These are phyloP conservation scores for Brachionus angularis DNA, from an alignment of 1,140 invertebrate species.

Conservation along the genomic window DNA sequence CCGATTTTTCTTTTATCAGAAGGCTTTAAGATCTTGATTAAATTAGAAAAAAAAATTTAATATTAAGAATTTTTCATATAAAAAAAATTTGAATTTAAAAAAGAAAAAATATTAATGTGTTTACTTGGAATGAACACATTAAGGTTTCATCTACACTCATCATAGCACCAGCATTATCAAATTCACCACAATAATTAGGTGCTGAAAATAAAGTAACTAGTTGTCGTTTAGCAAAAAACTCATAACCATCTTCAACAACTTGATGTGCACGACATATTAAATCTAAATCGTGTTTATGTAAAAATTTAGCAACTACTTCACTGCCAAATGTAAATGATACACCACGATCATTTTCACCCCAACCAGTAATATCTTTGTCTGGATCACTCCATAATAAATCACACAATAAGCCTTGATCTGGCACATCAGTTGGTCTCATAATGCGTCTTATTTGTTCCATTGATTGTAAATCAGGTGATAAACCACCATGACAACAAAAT, in stretches of 20 bases:
- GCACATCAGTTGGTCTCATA: constrained; percentile 63
- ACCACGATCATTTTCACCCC: constrained; percentile 63
- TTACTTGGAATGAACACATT: constrained; percentile 86
- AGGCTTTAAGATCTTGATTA: constrained; percentile 35
- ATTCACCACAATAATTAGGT: constrained; percentile 98
- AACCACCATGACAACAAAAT: constrained; percentile 89
- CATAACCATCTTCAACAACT: constrained; percentile 90
- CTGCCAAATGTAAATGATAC: constrained; percentile 64
- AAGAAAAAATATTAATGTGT: not conserved
- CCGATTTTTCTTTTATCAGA: constrained; percentile 37
- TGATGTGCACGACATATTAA: constrained; percentile 63
- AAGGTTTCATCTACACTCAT: constrained; percentile 99
- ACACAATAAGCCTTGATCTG: constrained; percentile 64
- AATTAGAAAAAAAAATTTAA: not conserved
- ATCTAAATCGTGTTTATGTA: constrained; percentile 63
- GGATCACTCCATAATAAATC: constrained; percentile 65
- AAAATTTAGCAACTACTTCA: constrained; percentile 63
- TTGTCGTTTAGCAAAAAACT: constrained; percentile 96
- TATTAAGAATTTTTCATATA: not conserved
- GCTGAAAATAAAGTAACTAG: constrained; percentile 90
- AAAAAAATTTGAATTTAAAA: not conserved
- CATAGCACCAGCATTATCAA: constrained; percentile 99
- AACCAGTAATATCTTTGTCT: constrained; percentile 63
- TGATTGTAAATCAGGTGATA: constrained; percentile 62
- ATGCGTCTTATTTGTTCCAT: constrained; percentile 64